These are phyloP conservation scores for Ornithoptera alexandrae DNA, from an alignment of 2,888 invertebrate species.

Conservation along the genomic window DNA sequence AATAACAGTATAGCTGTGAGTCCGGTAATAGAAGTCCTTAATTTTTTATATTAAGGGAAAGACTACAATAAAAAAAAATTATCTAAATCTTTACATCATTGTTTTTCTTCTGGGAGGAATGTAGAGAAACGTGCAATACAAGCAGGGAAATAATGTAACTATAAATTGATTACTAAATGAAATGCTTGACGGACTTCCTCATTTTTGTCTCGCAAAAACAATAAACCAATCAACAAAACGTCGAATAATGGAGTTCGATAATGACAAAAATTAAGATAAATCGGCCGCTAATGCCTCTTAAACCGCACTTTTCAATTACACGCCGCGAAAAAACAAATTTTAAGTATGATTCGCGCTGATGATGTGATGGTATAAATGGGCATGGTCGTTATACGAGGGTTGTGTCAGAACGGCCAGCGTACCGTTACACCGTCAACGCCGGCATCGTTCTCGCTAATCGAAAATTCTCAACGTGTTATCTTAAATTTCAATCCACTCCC, in stretches of 20 bases:
- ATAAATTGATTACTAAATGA: not conserved
- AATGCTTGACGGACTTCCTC: not conserved
- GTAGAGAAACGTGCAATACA: too few relatives aligned
- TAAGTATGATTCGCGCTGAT: conserved; percentile 24
- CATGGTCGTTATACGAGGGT: conserved; percentile 32
- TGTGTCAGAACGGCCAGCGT: conserved; percentile 35
- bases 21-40: too few relatives aligned
- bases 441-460: conserved; percentile 68
- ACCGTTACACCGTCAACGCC: conserved; percentile 58
- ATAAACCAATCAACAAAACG: conserved; percentile 5
- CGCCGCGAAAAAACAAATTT: conserved; percentile 11
- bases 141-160: not conserved
- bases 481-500: conserved; percentile 65
- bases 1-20: too few relatives aligned
- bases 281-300: conserved; percentile 14
- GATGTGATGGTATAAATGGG: conserved; percentile 26
- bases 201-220: conserved; percentile 18
- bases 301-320: conserved; percentile 28
- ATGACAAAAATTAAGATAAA: conserved; percentile 29
- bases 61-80: too few relatives aligned
- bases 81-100: too few relatives aligned
- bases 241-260: conserved; percentile 18
- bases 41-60: too few relatives aligned
- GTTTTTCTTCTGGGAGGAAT: too few relatives aligned
- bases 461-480: conserved; percentile 65